Conservation (phyloP, 2,797 vertebrate genomes). For the Oreortyx pictus region DNA sequence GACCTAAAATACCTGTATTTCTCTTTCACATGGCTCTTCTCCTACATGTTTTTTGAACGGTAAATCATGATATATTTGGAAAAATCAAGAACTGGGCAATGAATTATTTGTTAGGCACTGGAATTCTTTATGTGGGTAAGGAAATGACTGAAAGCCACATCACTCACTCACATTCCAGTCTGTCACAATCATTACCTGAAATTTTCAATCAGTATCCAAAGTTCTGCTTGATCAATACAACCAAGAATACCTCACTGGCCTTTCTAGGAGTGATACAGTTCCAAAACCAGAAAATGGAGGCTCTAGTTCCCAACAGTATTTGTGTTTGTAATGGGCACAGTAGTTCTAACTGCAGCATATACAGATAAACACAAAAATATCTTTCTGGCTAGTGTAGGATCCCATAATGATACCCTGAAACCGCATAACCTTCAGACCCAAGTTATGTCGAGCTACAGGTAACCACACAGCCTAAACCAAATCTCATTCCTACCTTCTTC, state of each 20-base stretch:
- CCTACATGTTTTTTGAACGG: background rate
- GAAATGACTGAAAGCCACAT: background rate
- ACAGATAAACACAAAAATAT: background rate
- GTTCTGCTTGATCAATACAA: background rate
- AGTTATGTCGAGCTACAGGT: background rate
- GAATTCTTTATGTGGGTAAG: background rate
- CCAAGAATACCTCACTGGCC: background rate
- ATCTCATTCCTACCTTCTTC: background rate
- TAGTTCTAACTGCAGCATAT: background rate
- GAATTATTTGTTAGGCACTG: background rate
- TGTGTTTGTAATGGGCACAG: background rate
- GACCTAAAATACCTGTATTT: background rate
- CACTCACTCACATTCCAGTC: background rate
- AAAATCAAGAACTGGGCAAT: background rate
- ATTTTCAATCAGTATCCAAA: background rate
- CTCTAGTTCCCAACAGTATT: background rate
- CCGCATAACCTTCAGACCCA: background rate
- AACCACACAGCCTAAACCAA: background rate
- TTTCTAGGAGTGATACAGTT: background rate
- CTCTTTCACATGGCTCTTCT: background rate
- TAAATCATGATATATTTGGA: background rate
- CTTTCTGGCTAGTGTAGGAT: background rate
- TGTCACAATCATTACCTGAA: background rate
- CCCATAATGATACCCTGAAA: background rate
- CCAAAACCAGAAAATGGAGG: background rate